A percentile compares a stretch with the other conserved stretches of the same genome.
These are phyloP conservation scores for Sinocyclocheilus rhinocerous DNA, from an alignment of 2,113 vertebrate genomes.

Conservation along the genomic window DNA sequence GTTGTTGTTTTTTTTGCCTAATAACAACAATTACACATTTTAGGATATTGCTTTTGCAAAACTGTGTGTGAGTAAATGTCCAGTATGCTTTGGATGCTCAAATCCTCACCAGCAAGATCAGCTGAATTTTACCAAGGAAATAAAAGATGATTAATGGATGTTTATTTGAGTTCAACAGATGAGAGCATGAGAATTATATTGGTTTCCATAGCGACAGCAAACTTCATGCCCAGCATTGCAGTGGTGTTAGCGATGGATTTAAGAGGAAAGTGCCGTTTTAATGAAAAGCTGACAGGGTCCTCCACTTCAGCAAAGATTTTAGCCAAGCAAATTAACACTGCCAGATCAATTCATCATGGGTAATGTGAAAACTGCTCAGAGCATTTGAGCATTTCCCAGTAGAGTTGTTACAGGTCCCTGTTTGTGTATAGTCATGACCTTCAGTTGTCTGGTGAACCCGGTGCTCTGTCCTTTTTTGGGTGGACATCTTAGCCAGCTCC, in stretches of 20 bases:
- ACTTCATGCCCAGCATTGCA: slow-evolving; percentile 37
- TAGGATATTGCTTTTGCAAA: no score
- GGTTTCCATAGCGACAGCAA: slow-evolving; percentile 55
- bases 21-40: no score
- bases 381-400: slow-evolving; percentile 6
- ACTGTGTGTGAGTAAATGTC: no score
- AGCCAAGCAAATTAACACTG: background rate
- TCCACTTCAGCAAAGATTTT: background rate
- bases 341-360: slow-evolving; percentile 6
- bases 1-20: no score
- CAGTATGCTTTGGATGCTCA: background rate
- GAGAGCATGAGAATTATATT: background rate
- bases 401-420: slow-evolving; percentile 18
- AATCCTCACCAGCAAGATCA: background rate
- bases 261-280: background rate
- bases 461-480: slow-evolving; percentile 46
- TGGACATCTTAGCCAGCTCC: slow-evolving; percentile 42
- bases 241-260: slow-evolving; percentile 34
- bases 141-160: slow-evolving; percentile 50
- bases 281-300: background rate
- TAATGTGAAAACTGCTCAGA: slow-evolving; percentile 29
- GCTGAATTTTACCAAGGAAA: background rate
- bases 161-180: slow-evolving; percentile 2
- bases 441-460: slow-evolving; percentile 34
- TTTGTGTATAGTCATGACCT: background rate